phyloP scores from a whole-genome alignment of 1,140 invertebrate species.

The Microvelia longipes region DNA sequence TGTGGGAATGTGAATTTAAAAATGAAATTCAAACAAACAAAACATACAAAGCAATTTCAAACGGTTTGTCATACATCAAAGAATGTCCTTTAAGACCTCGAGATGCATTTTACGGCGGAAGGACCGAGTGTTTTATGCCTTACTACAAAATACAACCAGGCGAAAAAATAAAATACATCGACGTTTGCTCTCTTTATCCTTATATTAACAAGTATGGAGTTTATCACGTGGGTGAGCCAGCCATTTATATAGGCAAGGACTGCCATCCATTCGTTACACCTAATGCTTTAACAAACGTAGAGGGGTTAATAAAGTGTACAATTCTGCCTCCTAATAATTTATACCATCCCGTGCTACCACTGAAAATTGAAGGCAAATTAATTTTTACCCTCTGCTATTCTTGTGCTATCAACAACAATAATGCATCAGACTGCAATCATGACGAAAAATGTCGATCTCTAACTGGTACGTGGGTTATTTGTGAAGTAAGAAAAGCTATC shows the following conservation, averaged over 20 bases:
- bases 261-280: too few relatives aligned
- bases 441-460: neutral
- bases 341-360: neutral
- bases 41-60: neutral
- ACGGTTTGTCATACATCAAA: neutral
- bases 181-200: conserved; percentile 14
- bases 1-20: neutral
- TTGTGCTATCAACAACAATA: neutral
- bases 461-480: neutral
- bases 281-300: neutral
- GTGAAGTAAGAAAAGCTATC: neutral
- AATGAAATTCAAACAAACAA: neutral
- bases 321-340: neutral
- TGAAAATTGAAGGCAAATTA: neutral
- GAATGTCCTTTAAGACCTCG: neutral
- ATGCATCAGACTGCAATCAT: neutral
- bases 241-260: neutral
- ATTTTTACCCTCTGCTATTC: neutral
- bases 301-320: neutral
- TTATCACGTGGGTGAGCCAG: conserved; percentile 18
- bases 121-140: neutral
- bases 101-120: neutral
- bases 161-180: neutral
- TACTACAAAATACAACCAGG: neutral
- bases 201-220: conserved; percentile 28